phyloP scores from a whole-genome alignment of 2,888 invertebrate species.

The Mimachlamys varia region DNA sequence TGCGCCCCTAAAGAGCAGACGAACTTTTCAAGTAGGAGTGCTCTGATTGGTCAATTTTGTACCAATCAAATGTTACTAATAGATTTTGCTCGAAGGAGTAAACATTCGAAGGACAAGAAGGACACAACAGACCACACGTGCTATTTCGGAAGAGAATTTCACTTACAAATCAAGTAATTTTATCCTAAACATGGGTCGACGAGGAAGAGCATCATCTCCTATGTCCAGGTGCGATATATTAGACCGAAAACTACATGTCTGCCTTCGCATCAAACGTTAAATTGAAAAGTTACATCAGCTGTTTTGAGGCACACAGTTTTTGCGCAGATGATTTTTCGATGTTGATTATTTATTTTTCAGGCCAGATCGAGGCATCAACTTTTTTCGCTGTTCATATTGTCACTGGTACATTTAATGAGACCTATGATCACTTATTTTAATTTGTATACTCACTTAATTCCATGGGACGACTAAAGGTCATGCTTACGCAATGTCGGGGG shows the following conservation, averaged over 20 bases:
- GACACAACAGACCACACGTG: not conserved
- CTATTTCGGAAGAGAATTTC: not conserved
- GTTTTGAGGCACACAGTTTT: not conserved
- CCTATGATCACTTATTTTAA: no score
- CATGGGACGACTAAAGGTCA: no score
- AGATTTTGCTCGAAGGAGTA: not conserved
- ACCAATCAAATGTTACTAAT: not conserved
- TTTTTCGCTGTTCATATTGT: no score
- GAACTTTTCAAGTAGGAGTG: not conserved
- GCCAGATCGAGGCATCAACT: no score
- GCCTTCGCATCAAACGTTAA: no score
- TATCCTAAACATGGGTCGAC: conserved; percentile 38
- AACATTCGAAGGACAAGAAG: not conserved
- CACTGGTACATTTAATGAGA: no score
- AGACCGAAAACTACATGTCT: not conserved
- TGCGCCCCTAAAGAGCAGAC: no score
- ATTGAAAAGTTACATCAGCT: not conserved
- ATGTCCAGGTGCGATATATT: not conserved
- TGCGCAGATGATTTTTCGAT: not conserved
- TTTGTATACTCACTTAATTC: no score
- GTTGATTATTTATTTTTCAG: not conserved
- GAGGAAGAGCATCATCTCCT: conserved; percentile 44
- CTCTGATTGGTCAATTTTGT: not conserved
- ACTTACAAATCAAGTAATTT: not conserved
- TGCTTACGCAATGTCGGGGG: no score